Percentiles rank a stretch among this genome's conserved stretches.
These are phyloP conservation scores for Hyperoodon ampullatus DNA, from an alignment of 2,113 vertebrate genomes.

Conservation along the genomic window DNA sequence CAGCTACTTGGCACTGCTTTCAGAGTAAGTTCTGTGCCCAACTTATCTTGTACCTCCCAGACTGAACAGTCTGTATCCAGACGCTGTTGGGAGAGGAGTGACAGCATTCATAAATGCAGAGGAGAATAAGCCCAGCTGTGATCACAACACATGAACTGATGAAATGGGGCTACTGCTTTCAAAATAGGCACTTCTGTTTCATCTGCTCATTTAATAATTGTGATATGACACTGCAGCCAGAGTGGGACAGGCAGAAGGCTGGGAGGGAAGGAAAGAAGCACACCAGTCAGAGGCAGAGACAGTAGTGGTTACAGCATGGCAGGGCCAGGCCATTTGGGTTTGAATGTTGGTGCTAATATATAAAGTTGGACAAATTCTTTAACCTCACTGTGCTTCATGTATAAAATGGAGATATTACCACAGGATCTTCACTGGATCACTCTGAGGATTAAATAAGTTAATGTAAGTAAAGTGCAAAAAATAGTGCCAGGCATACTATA, in stretches of 20 bases:
- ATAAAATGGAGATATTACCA: background rate
- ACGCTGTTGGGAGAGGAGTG: background rate
- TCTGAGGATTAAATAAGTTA: background rate
- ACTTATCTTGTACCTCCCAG: background rate
- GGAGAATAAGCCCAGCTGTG: background rate
- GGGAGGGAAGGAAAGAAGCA: background rate
- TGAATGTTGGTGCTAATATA: background rate
- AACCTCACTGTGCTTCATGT: background rate
- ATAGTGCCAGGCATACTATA: background rate
- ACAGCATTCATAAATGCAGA: background rate
- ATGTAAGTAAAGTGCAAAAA: background rate
- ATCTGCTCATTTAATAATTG: background rate
- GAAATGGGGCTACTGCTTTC: background rate
- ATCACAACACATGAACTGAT: background rate
- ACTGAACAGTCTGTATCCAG: background rate
- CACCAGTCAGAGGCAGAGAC: accelerated
- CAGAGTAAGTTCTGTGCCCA: background rate
- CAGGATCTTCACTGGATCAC: background rate
- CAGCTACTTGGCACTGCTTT: background rate
- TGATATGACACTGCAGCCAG: background rate
- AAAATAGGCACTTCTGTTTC: background rate
- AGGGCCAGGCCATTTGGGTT: background rate
- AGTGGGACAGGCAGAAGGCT: accelerated
- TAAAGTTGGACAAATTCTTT: background rate
- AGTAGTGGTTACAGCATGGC: background rate